These are phyloP conservation scores for Rachycentron canadum DNA, from an alignment of 2,797 vertebrate species.

Conservation along the genomic window DNA sequence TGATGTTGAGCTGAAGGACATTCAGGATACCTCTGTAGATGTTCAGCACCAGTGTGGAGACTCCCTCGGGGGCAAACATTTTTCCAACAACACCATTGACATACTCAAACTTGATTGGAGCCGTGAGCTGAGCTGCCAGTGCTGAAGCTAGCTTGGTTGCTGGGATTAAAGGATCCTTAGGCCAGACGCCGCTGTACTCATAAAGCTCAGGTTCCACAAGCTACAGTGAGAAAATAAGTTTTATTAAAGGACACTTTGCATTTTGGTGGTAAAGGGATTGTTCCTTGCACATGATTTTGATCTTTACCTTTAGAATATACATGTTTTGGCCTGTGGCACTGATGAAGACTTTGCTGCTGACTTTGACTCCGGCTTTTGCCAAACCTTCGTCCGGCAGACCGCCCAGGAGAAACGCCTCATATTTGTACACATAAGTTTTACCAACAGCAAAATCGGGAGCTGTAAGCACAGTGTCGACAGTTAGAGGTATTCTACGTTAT, in stretches of 20 bases:
- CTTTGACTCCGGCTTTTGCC: conserved; percentile 86
- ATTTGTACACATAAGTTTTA: conserved; percentile 84
- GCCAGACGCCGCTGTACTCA: conserved; percentile 86
- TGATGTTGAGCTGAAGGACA: conserved; percentile 84
- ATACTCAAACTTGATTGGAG: conserved; percentile 86
- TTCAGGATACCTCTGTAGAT: conserved; percentile 85
- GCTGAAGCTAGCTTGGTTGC: conserved; percentile 79
- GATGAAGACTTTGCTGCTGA: conserved; percentile 87
- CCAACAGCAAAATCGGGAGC: conserved; percentile 77
- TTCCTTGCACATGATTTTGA: not conserved
- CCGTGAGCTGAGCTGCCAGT: conserved; percentile 77
- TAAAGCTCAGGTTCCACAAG: conserved; percentile 77
- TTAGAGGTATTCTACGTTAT: not conserved
- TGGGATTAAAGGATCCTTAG: conserved; percentile 73
- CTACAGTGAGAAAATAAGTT: conserved; percentile 61
- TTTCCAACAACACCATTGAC: conserved; percentile 79
- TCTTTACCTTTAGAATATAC: conserved; percentile 84
- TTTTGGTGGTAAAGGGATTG: not conserved
- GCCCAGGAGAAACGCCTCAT: conserved; percentile 80
- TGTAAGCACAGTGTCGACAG: conserved; percentile 48
- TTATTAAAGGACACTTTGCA: not conserved
- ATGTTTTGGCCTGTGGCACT: conserved; percentile 75
- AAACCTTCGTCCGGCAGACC: conserved; percentile 84
- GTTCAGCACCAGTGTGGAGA: conserved; percentile 82
- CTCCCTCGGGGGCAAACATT: conserved; percentile 74